Evolutionary conservation across 1,140 invertebrate species (phyloP), one percentile per base, ranked within the genome.

Genomic region (Chlorops oryzae): DNA sequence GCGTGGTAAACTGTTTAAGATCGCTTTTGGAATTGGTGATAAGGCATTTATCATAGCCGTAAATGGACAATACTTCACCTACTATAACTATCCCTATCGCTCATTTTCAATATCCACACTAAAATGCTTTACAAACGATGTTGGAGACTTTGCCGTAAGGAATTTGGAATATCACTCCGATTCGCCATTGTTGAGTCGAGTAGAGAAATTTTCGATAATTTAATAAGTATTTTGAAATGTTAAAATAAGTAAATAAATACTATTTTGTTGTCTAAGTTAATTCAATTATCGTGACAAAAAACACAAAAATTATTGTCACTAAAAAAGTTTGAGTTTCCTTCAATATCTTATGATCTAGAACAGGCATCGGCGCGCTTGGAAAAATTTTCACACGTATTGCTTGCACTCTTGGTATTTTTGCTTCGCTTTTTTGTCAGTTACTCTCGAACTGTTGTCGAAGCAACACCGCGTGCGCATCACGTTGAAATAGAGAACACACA

Each of bases 51-150:
- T 70, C 4, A 70, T 70, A 23, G 67, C 67, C 7, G 67, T 70
- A 12, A 70, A 70, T 56, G 67, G 67, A 0, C 65, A 66, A 49
- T 70, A 70, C 40, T 70, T 70, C 18, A 70, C 67, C 32, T 70
- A 70, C 28, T 70, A 68, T 22, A 70, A 70, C 39, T 70, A 66
- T 23, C 67, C 67, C 1, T 32, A 62, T 2, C 65, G 61, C 5
- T 56, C 54, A 1, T 70, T 70, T 41, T 56, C 67, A 37, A 68
- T 70, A 13, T 70, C 67, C 2, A 70, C 67, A 5, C 49, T 70
- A 9, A 70, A 70, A 50, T 70, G 67, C 28, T 68, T 67, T 22
- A 65, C 59, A 34, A 70, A 68, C 48, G 56, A 65, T 13, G 51
- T 57, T 27, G 67, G 67, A 7, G 67, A 70, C 43, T 70, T 70